A percentile compares a stretch with the other conserved stretches of the same genome.
phyloP scores from a whole-genome alignment of 1,140 invertebrate species.

The Drosophila sp. region DNA sequence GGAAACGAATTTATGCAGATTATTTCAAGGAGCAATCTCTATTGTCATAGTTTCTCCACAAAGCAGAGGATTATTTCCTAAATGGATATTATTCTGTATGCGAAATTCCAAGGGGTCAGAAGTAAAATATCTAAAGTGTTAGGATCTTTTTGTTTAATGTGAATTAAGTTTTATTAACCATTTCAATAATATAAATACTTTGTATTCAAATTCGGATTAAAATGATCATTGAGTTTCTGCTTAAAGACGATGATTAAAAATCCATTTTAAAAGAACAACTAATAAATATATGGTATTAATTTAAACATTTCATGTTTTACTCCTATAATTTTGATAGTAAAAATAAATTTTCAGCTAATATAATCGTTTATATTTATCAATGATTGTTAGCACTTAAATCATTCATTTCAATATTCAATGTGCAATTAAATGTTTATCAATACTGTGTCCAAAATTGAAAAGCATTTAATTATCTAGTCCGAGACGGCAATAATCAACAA shows the following conservation, averaged over 20 bases:
- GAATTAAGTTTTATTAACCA: neutral
- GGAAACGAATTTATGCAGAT: slow-evolving; percentile 32
- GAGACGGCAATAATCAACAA: slow-evolving; percentile 11
- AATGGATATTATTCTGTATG: slow-evolving; percentile 9
- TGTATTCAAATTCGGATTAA: neutral
- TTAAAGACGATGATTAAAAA: too few relatives aligned
- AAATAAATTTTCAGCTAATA: too few relatives aligned
- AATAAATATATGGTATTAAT: too few relatives aligned
- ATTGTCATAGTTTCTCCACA: slow-evolving; percentile 17
- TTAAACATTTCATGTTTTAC: too few relatives aligned
- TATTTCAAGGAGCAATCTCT: slow-evolving; percentile 28
- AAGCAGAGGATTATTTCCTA: slow-evolving; percentile 28
- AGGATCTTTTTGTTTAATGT: neutral
- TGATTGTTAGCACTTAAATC: neutral
- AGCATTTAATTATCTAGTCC: neutral
- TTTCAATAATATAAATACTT: neutral
- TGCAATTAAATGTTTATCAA: neutral
- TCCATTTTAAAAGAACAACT: too few relatives aligned
- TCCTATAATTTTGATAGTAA: too few relatives aligned
- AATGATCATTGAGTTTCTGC: neutral
- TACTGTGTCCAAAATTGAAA: neutral
- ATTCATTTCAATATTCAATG: neutral
- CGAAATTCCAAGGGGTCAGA: slow-evolving; percentile 14
- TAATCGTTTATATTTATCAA: too few relatives aligned
- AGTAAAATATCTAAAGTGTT: neutral